Evolutionary conservation across 1,140 invertebrate species (phyloP).

Genomic region (Drosophila guanche): DNA sequence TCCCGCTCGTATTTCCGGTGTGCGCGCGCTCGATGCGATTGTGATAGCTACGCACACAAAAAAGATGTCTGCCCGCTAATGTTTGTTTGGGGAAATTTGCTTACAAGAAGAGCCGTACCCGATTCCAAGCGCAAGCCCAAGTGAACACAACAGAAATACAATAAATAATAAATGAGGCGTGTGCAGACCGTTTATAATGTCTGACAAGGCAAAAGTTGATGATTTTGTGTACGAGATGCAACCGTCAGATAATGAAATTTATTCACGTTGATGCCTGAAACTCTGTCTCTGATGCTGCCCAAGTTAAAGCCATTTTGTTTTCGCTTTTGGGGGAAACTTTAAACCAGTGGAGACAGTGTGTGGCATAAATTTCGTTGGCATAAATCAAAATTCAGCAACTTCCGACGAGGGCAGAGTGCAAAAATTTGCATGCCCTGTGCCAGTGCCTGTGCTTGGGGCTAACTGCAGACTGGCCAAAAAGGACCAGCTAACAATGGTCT

Average conservation of each 20-base stretch:
- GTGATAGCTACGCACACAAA: slow-evolving; percentile 59
- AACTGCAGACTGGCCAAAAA: slow-evolving; percentile 45
- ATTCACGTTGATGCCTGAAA: slow-evolving; percentile 8
- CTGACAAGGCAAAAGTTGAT: slow-evolving; percentile 58
- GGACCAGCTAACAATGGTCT: slow-evolving; percentile 48
- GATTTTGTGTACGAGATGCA: slow-evolving; percentile 51
- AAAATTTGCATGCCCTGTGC: slow-evolving; percentile 72
- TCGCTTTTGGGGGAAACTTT: slow-evolving; percentile 12
- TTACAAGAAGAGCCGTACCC: slow-evolving; percentile 42
- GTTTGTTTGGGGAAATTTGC: slow-evolving; percentile 65
- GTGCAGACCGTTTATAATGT: slow-evolving; percentile 83
- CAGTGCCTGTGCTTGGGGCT: background rate
- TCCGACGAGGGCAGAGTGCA: slow-evolving; percentile 76
- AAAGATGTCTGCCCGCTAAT: slow-evolving; percentile 69
- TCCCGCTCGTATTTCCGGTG: slow-evolving; percentile 78
- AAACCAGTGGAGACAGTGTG: slow-evolving; percentile 42
- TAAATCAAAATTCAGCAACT: slow-evolving; percentile 80
- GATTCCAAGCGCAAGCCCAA: slow-evolving; percentile 5
- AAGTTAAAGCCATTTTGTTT: slow-evolving; percentile 13
- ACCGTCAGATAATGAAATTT: slow-evolving; percentile 46
- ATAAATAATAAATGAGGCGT: slow-evolving; percentile 82
- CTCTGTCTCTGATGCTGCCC: slow-evolving; percentile 37
- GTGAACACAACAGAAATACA: slow-evolving; percentile 38
- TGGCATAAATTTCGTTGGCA: slow-evolving; percentile 82
- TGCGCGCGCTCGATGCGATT: slow-evolving; percentile 65